Base-by-base conservation (phyloP, 2,888 invertebrate species). In the Tinea pellionella region DNA sequence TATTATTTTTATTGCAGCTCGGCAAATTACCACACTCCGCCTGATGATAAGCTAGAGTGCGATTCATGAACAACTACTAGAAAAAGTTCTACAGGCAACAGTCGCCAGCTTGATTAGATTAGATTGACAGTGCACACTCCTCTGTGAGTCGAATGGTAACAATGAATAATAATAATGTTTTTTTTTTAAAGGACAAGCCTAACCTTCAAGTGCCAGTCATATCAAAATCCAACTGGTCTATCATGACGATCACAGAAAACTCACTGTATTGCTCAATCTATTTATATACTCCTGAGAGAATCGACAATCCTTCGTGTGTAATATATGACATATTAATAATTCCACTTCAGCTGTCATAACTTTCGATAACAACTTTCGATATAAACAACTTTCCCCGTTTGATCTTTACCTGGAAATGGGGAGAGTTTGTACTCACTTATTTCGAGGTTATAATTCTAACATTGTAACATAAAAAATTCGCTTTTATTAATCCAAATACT, bases 321-420 rank as follows among this genome's bases (percentile, higher is more conserved):
- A 47, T 47, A 16, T 47, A 8, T 41, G 13, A 47, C 15, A n/a
- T 57, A 57, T 57, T 57, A 57, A 32, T 57, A 57, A 57, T 57
- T 57, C 32, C 8, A 15, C 55, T n/a, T 11, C 30, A 32, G 24
- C 57, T 57, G 32, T 57, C 57, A 57, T 2, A 57, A 57, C 57
- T 57, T 57, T 57, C 32, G 32, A 57, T 30, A 47, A 24, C 57
- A 57, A 57, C 30, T 57, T n/a, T 13, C n/a, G n/a, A n/a, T n/a
- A n/a, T n/a, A n/a, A 47, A 24, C 57, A 57, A 57, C 30, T 57
- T n/a, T 13, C 13, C 32, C 2, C 24, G 24, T 57, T 57, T 57
- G 57, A 57, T 57, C 57, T 32, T 32, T 32, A 13, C 7, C 24
- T 24, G 24, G 24, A 24, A 24, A 24, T 24, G 24, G 6, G 24